Conservation (phyloP, 2,797 vertebrate species). For the Chrysocyon brachyurus region DNA sequence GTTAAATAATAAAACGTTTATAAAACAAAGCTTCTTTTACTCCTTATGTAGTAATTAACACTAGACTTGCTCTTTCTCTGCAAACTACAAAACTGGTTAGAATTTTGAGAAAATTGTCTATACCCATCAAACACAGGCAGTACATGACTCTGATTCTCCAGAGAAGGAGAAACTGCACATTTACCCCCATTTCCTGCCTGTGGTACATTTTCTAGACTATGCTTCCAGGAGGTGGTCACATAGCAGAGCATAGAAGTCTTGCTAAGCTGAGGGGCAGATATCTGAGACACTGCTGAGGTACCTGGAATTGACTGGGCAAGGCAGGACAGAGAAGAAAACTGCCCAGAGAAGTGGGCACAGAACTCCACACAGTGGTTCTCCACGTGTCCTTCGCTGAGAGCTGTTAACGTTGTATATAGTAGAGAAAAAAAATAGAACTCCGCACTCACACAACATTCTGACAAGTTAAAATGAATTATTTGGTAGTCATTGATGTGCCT, state of each 20-base stretch:
- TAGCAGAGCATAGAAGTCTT: not conserved
- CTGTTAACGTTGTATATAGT: not conserved
- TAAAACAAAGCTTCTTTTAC: constrained; percentile 33
- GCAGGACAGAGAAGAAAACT: not conserved
- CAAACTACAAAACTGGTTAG: not conserved
- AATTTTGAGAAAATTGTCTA: not conserved
- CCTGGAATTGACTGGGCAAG: not conserved
- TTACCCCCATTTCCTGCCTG: not conserved
- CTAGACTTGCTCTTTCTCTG: not conserved
- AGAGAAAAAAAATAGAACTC: not conserved
- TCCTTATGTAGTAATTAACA: not conserved
- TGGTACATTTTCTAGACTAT: not conserved
- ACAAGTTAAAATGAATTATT: constrained; percentile 1
- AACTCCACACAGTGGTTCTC: not conserved
- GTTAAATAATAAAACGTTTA: not conserved
- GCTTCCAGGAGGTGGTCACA: not conserved
- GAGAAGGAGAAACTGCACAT: not conserved
- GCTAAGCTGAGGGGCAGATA: not conserved
- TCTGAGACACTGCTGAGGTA: not conserved
- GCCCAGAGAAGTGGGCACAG: not conserved
- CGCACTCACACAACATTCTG: not conserved
- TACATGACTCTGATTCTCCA: not conserved
- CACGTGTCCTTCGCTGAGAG: too few species aligned
- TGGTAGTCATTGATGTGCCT: not conserved
- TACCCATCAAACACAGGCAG: not conserved